Evolutionary conservation across 2,888 invertebrate species (phyloP).

Genomic region (Cylindroiulus punctatus): DNA sequence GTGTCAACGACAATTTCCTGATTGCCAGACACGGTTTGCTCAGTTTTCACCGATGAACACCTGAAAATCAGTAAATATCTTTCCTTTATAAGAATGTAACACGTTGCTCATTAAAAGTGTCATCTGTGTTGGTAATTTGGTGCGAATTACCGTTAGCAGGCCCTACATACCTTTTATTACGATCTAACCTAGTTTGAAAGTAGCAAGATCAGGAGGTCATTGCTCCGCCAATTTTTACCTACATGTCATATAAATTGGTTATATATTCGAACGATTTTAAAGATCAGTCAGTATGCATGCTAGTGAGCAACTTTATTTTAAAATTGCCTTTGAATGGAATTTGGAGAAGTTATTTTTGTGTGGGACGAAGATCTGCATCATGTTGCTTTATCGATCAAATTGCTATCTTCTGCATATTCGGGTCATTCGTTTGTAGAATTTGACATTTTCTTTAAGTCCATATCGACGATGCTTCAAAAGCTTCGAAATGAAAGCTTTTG

Average conservation of each 20-base stretch:
- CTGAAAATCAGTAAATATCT: background rate
- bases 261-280: background rate
- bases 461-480: background rate
- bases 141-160: background rate
- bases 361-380: background rate
- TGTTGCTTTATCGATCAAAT: background rate
- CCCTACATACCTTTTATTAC: background rate
- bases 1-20: background rate
- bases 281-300: background rate
- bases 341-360: background rate
- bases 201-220: constrained; percentile 50
- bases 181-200: constrained; percentile 25
- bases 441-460: background rate
- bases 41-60: background rate
- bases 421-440: background rate
- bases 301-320: background rate
- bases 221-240: constrained; percentile 7
- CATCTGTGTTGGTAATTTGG: background rate
- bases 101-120: background rate
- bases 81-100: background rate
- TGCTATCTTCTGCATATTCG: background rate
- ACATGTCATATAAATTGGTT: background rate
- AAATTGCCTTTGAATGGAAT: constrained; percentile 13
- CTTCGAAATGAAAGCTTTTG: background rate
- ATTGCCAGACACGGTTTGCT: background rate